These are phyloP conservation scores for Drepanosiphum platanoidis DNA, from an alignment of 2,888 invertebrate species.

Conservation along the genomic window DNA sequence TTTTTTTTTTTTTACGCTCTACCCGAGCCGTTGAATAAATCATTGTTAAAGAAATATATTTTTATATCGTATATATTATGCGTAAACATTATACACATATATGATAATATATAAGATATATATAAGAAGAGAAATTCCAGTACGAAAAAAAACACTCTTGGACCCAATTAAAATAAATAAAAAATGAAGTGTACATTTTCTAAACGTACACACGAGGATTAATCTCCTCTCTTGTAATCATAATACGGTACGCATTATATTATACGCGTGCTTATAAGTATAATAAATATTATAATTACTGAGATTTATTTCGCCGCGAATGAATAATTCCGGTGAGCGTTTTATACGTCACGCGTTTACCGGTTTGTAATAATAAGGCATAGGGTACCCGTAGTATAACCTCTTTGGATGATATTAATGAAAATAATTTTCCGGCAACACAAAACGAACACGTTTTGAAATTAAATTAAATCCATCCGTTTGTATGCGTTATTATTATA, in stretches of 20 bases:
- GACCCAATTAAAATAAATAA: conserved; percentile 17
- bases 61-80: not conserved
- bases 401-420: conserved; percentile 20
- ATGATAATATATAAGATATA: too few species aligned
- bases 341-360: not conserved
- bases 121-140: too few species aligned
- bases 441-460: conserved; percentile 2
- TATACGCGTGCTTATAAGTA: not conserved
- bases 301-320: conserved; percentile 19
- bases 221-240: not conserved
- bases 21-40: too few species aligned
- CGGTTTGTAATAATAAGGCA: too few species aligned
- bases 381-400: not conserved
- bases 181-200: not conserved
- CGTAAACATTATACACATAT: not conserved
- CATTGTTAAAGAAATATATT: too few species aligned
- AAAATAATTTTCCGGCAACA: conserved; percentile 1
- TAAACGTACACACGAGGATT: not conserved
- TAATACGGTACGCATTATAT: not conserved
- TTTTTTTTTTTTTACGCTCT: too few species aligned
- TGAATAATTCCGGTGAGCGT: conserved; percentile 9
- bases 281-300: conserved; percentile 23
- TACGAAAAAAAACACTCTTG: too few species aligned
- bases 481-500: too few species aligned
- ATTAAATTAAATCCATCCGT: not conserved